Percentiles rank a stretch among this genome's conserved stretches.
These are phyloP conservation scores for Acrocephalus kingi DNA, from an alignment of 2,113 vertebrate species.

Conservation along the genomic window DNA sequence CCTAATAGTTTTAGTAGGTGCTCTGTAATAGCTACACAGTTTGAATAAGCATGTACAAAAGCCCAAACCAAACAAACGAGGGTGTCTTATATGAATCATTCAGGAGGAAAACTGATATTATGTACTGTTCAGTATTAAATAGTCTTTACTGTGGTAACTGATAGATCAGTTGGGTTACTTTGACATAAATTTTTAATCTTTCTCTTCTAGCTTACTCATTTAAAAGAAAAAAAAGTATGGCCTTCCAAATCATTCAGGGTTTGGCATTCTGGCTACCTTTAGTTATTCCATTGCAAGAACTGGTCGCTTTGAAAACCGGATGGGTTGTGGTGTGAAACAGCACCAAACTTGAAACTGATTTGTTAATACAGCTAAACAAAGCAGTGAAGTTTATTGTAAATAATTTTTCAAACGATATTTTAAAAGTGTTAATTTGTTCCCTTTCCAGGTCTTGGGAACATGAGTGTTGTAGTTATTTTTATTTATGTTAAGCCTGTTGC, in stretches of 20 bases:
- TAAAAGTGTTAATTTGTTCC: neutral
- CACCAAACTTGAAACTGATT: neutral
- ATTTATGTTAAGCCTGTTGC: neutral
- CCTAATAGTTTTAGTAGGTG: neutral
- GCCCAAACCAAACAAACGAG: neutral
- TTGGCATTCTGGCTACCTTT: neutral
- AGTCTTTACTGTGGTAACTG: neutral
- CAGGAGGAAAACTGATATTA: neutral
- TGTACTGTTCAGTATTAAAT: neutral
- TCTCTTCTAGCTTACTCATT: neutral
- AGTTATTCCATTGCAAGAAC: neutral
- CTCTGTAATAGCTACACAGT: neutral
- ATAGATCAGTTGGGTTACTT: neutral
- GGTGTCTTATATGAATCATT: neutral
- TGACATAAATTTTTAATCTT: neutral
- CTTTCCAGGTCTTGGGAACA: neutral
- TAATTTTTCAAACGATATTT: neutral
- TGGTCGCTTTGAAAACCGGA: neutral
- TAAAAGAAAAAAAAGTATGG: neutral
- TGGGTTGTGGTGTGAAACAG: neutral
- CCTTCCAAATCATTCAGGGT: neutral
- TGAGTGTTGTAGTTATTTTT: neutral
- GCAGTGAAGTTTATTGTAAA: neutral
- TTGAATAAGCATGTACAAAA: neutral
- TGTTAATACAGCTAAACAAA: neutral